Base-by-base conservation (phyloP, 37 sponge, comb jelly and placozoan species). In the Crambe crambe region DNA sequence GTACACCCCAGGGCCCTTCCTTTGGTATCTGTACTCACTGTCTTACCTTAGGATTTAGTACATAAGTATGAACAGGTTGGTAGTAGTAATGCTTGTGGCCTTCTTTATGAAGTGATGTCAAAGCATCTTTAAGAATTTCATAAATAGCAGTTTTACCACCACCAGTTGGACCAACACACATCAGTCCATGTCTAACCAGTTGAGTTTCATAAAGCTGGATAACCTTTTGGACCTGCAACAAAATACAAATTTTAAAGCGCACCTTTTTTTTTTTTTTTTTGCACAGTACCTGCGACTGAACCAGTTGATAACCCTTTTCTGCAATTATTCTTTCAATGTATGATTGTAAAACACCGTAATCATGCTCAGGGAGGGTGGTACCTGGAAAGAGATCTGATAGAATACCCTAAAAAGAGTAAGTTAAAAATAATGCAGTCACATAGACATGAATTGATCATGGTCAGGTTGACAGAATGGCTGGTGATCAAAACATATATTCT, bases 91-190 rank as follows among this genome's bases (percentile, higher is more conserved):
- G 74, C 17, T 78, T 36, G 43, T 85, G 78, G 23, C 88, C 87
- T 34, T 85, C 85, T 22, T 58, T 78, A 62, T 97, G 90, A 8
- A 98, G 87, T 23, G 79, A 80, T 42, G 80, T 88, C 54, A 97
- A 81, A 35, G 98, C 82, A 58, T 91, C 91, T 79, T 92, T 91
- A 6, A 97, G 93, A 8, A 92, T 81, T 86, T 94, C 80, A 75
- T 97, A 98, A 61, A 84, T 72, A 10, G 99, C 85, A 18, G 99
- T 98, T 79, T 98, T 98, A 3, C 99, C 99, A 56, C 99, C 99
- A 31, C 99, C 99, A 40, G 99, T 98, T 22, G 99, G 99, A 10
- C 99, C 99, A 36, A 98, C 96, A 89, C 95, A 89, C 99, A 98
- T 98, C 42, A 98, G 81, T 3, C 99, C 99, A 81, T 98, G 99